phyloP scores from a whole-genome alignment of 2,888 invertebrate genomes.

The Galerucella pusilla region DNA sequence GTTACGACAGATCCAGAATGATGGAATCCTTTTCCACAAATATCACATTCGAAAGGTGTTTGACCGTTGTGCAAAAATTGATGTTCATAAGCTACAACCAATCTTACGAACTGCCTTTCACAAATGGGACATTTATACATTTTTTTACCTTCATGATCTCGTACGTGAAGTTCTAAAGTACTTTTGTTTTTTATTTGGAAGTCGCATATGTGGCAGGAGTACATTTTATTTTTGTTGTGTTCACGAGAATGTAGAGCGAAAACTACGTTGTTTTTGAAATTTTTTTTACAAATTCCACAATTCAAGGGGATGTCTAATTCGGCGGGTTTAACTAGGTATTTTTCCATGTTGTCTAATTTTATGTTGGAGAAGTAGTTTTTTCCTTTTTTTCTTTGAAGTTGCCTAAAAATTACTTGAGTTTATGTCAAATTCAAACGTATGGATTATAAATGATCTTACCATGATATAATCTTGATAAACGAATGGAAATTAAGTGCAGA shows the following conservation, averaged over 20 bases:
- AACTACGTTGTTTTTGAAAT: constrained; percentile 63
- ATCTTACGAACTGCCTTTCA: constrained; percentile 55
- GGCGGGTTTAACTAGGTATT: constrained; percentile 38
- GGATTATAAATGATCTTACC: no score
- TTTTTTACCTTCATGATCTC: constrained; percentile 51
- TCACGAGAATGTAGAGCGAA: constrained; percentile 58
- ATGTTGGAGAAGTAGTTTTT: constrained; percentile 36
- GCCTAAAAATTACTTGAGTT: background rate
- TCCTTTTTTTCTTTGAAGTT: constrained; percentile 24
- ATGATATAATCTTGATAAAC: no score
- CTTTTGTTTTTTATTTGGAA: constrained; percentile 50
- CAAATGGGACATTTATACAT: constrained; percentile 53
- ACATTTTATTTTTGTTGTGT: constrained; percentile 54
- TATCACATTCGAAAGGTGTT: constrained; percentile 49
- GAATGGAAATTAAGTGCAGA: no score
- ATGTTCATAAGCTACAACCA: constrained; percentile 66
- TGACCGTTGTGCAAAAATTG: constrained; percentile 67
- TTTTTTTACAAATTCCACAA: constrained; percentile 68
- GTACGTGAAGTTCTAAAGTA: constrained; percentile 57
- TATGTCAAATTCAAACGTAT: no score
- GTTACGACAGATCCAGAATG: constrained; percentile 67
- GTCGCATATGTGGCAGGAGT: constrained; percentile 58
- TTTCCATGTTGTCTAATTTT: constrained; percentile 9
- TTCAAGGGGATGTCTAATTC: constrained; percentile 62
- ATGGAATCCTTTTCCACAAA: constrained; percentile 67